Evolutionary conservation across 2,888 invertebrate species (phyloP), one percentile per base, ranked within the genome.

Genomic region (Drosophila monieri): DNA sequence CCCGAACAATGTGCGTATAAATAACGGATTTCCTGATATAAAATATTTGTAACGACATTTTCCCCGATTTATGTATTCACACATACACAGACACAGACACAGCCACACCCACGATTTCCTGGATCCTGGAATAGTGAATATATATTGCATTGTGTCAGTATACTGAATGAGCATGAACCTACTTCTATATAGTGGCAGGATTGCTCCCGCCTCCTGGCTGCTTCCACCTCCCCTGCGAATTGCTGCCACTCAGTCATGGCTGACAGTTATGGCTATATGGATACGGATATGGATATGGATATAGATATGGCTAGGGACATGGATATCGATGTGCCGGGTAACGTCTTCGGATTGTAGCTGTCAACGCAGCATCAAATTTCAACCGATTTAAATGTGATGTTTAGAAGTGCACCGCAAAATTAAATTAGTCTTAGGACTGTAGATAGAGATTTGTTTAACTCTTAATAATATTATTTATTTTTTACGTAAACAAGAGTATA

Each of bases 11-110:
- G 76, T 84, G 88, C 83, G 88, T 88, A 84, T 88, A 84, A 84
- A 84, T 84, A 84, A 84, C 84, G 84, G 84, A 84, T 84, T 84
- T 84, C 84, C 84, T 81, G 86, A 79, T 88, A 85, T 85, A 85
- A 84, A 84, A 88, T 88, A 84, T 84, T 80, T 86, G 84, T 84
- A 81, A 81, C 83, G 83, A 81, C 87, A 81, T 81, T 81, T 81
- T 80, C 21, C 74, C 85, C 87, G 80, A 81, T 81, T 84, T 81
- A 84, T 84, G 78, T 61, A 72, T 69, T 14, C 52, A 57, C 23
- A 30, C 47, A n/a, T 46, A 49, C 47, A 59, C 46, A 32, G 32
- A 8, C 18, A 2, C 15, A 9, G 12, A 21, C 30, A 47, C 35
- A 8, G 15, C 9, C 10, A 41, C 41, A 18, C 18, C 15, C 41